These are phyloP conservation scores for Danio rerio DNA, from an alignment of 2,113 vertebrate species.

Conservation along the genomic window GRCz12tu NC_133191.1:13549001-13549500, in stretches of 20 bases:
- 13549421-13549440: neutral
- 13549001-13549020: conserved; percentile 90
- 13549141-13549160: conserved; percentile 91
- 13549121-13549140: conserved; percentile 89
- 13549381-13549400: neutral
- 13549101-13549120: conserved; percentile 92
- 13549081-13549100: conserved; percentile 94
- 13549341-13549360: conserved; percentile 8
- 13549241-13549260: conserved; percentile 28
- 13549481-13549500: conserved; percentile 44
- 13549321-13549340: neutral
- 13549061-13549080: conserved; percentile 92
- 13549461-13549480: neutral
- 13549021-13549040: conserved; percentile 90
- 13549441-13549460: conserved; percentile 28
- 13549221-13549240: conserved; percentile 10
- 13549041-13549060: conserved; percentile 92
- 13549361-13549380: neutral
- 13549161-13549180: conserved; percentile 71
- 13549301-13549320: neutral
- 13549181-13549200: conserved; percentile 4
- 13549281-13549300: neutral
- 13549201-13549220: neutral
- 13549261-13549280: conserved; percentile 23
- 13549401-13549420: neutral